Conservation (phyloP, 2,797 vertebrate species). For the Hybognathus amarus region DNA sequence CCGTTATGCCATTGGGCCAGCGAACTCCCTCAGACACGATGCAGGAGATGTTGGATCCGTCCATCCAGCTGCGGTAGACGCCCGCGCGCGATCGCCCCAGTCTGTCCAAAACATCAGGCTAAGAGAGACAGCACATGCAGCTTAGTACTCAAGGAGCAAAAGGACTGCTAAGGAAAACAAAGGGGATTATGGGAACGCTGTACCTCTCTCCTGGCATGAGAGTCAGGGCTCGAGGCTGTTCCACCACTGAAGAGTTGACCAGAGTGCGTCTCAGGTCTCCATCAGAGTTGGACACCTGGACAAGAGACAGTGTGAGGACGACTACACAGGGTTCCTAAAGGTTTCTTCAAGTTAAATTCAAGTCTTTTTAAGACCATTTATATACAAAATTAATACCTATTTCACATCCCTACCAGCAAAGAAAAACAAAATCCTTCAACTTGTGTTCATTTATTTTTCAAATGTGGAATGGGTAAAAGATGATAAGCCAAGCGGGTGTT, state of each 20-base stretch:
- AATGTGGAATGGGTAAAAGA: too few species aligned
- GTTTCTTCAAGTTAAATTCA: too few species aligned
- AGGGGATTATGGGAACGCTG: not conserved
- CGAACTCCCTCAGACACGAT: slow-evolving; percentile 89
- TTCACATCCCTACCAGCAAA: too few species aligned
- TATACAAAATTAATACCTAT: too few species aligned
- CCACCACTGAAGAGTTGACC: slow-evolving; percentile 89
- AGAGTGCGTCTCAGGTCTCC: slow-evolving; percentile 91
- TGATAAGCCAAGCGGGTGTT: too few species aligned
- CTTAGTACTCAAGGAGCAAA: not conserved
- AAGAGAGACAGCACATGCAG: slow-evolving; percentile 28
- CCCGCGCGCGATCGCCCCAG: slow-evolving; percentile 92
- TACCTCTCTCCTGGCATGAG: slow-evolving; percentile 90
- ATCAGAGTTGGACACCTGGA: slow-evolving; percentile 92
- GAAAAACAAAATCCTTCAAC: too few species aligned
- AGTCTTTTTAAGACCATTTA: too few species aligned
- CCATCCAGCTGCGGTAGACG: slow-evolving; percentile 92
- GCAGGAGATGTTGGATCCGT: slow-evolving; percentile 82
- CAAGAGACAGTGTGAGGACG: not conserved
- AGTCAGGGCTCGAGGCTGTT: slow-evolving; percentile 90
- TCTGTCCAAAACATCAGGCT: slow-evolving; percentile 99
- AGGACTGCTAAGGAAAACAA: not conserved
- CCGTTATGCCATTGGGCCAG: slow-evolving; percentile 95
- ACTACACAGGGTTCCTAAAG: too few species aligned
- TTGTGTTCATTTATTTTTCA: too few species aligned